Evolutionary conservation across 2,888 invertebrate species (phyloP), one percentile per base, ranked within the genome.

Genomic region (Mycalesis mineus): DNA sequence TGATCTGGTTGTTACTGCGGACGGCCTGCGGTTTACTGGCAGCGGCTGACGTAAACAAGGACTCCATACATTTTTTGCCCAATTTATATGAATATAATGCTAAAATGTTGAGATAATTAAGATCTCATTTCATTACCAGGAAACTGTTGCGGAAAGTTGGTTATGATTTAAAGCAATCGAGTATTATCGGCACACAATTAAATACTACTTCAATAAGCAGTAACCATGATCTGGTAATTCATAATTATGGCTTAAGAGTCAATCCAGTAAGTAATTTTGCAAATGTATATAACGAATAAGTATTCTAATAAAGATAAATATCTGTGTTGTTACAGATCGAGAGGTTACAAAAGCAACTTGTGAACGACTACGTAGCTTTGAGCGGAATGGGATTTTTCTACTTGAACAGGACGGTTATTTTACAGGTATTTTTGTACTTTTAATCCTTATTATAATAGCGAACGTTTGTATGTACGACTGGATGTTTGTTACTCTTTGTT

Each of bases 171-270:
- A n/a, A n/a, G n/a, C n/a, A n/a, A n/a, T n/a, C n/a, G n/a, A n/a
- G n/a, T n/a, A n/a, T n/a, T n/a, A n/a, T n/a, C n/a, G n/a, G n/a
- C n/a, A n/a, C n/a, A n/a, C n/a, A n/a, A n/a, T n/a, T n/a, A n/a
- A n/a, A n/a, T n/a, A n/a, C n/a, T n/a, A n/a, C n/a, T n/a, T n/a
- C n/a, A n/a, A n/a, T 92, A 92, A 64, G 83, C 91, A 57, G 84
- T 90, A 48, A 93, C 94, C 0, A 88, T 94, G 58, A 78, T 85
- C 6, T 93, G 93, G 81, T 71, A n/a, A n/a, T n/a, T n/a, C n/a
- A n/a, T n/a, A n/a, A n/a, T n/a, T n/a, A n/a, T n/a, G n/a, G n/a
- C n/a, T n/a, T n/a, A n/a, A n/a, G n/a, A n/a, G n/a, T n/a, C n/a
- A n/a, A n/a, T n/a, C n/a, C n/a, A n/a, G n/a, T n/a, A n/a, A n/a